Evolutionary conservation across 2,888 invertebrate species (phyloP), one percentile per base, ranked within the genome.

Genomic region (Dicyrtomina minuta): DNA sequence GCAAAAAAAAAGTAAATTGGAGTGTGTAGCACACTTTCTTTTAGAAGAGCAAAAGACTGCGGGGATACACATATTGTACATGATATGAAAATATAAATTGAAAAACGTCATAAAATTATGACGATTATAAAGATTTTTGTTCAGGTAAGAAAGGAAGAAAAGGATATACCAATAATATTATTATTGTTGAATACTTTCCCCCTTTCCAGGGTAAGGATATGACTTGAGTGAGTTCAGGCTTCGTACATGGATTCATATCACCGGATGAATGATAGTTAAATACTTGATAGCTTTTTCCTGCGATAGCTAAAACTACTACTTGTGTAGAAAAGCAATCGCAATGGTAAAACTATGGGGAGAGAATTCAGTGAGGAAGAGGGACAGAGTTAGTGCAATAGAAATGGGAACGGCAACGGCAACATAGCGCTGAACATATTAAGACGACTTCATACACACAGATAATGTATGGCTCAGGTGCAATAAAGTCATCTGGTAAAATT

Each of bases 401-500:
- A 8, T 20, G 53, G 24, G 20, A 33, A 15, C 20, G 58, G 24
- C 22, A 24, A 22, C 49, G 33, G 5, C 27, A 27, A 55, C 53
- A 53, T 15, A 20, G 20, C 17, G 51, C 17, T 58, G 58, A 39
- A 20, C 58, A 58, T 26, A 53, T 20, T 22, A 53, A 58, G 58
- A 33, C 4, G 33, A 33, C 33, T 17, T 51, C 33, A 58, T 56
- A 46, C 59, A 67, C 49, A 61, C 27, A 53, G 49, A 55, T 68
- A 53, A 60, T 64, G 66, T 41, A 27, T 59, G 41, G 67, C 26
- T 65, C 64, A 70, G 71, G 71, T 71, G 65, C 61, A 70, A 70
- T 70, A 70, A 70, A 70, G 70, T 66, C 70, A 70, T 70, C 56
- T 55, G 66, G 66, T 46, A 51, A 65, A 70, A 70, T 70, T 70